These are phyloP conservation scores for Girardinus metallicus DNA, from an alignment of 2,797 vertebrate species.

Conservation along the genomic window DNA sequence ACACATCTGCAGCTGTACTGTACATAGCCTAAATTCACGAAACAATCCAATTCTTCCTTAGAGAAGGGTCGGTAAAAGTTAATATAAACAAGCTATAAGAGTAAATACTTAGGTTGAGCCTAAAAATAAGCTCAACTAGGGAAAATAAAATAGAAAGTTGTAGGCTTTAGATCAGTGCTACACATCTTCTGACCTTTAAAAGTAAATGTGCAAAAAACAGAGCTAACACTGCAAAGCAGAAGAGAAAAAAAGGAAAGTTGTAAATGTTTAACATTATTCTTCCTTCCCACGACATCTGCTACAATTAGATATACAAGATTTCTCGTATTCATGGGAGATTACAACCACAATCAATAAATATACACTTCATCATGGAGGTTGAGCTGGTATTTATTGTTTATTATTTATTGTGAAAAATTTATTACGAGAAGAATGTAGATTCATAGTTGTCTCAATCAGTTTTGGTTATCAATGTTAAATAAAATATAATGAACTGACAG, in stretches of 20 bases:
- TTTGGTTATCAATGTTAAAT: no score
- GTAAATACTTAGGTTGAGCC: neutral
- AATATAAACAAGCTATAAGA: neutral
- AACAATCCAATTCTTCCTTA: neutral
- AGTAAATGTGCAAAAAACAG: neutral
- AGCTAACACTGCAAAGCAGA: neutral
- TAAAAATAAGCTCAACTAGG: neutral
- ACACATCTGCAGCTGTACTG: neutral
- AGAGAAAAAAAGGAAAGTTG: neutral
- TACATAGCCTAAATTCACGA: neutral
- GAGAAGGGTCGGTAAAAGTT: neutral
- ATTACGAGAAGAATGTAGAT: no score
- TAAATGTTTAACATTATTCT: neutral
- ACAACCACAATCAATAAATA: neutral
- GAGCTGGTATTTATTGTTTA: neutral
- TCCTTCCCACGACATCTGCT: neutral
- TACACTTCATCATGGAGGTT: neutral
- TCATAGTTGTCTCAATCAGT: no score
- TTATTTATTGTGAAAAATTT: no score
- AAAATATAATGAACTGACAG: no score
- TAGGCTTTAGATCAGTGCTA: neutral
- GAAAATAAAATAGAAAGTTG: neutral
- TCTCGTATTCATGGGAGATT: neutral
- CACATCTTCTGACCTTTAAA: neutral
- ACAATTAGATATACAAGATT: neutral